Evolutionary conservation across 2,888 invertebrate species (phyloP).

Genomic region (Dyspetes luteomarginatus): DNA sequence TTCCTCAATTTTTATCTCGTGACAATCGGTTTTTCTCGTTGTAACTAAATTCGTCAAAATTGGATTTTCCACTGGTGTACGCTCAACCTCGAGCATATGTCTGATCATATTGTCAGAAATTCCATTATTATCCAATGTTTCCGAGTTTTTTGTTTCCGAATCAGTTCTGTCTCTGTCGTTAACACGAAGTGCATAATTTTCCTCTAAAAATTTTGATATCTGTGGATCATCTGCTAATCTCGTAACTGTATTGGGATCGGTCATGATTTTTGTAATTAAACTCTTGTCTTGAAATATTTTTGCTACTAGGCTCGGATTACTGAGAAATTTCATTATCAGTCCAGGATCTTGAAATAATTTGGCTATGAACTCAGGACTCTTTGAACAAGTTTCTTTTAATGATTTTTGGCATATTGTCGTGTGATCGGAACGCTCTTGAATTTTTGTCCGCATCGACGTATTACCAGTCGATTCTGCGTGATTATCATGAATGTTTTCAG

Average conservation of each 20-base stretch:
- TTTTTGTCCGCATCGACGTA: background rate
- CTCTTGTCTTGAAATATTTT: constrained; percentile 76
- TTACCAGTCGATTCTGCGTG: background rate
- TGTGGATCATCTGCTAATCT: constrained; percentile 77
- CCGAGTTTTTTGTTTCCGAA: constrained; percentile 10
- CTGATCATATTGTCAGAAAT: constrained; percentile 72
- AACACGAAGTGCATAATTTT: constrained; percentile 60
- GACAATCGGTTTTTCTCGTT: constrained; percentile 72
- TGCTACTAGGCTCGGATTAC: constrained; percentile 67
- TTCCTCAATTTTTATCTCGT: constrained; percentile 66
- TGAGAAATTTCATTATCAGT: constrained; percentile 63
- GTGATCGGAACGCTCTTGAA: background rate
- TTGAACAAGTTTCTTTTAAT: constrained; percentile 67
- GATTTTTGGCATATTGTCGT: constrained; percentile 67
- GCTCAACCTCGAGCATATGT: constrained; percentile 70
- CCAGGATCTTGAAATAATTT: constrained; percentile 73
- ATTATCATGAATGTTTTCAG: background rate
- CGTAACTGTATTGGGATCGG: constrained; percentile 73
- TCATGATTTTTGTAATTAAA: constrained; percentile 76
- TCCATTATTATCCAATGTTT: constrained; percentile 59
- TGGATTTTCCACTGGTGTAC: constrained; percentile 75
- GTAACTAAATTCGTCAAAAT: constrained; percentile 80
- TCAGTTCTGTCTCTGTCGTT: constrained; percentile 41
- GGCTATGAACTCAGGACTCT: constrained; percentile 62
- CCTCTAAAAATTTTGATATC: constrained; percentile 74